A percentile compares a stretch with the other conserved stretches of the same genome.
Conservation (phyloP, 35 echinoderm and acorn worm genomes). For the Ptychodera flava region DNA sequence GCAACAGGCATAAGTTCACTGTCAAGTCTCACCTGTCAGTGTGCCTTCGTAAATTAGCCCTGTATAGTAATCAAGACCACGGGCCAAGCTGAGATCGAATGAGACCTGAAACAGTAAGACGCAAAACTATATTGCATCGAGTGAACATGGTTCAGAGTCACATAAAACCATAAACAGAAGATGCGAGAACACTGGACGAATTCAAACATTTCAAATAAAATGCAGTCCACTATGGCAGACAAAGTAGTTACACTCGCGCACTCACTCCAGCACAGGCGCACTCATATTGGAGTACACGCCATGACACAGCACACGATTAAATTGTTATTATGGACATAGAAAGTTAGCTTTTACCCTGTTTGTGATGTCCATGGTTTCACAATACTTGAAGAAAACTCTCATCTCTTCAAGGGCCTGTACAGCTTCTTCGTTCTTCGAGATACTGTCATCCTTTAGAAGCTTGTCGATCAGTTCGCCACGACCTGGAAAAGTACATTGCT, state of each 20-base stretch:
- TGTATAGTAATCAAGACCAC: slow-evolving; percentile 93
- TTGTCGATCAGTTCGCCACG: slow-evolving; percentile 59
- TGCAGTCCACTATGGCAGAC: no score
- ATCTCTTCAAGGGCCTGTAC: slow-evolving; percentile 69
- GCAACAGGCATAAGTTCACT: no score
- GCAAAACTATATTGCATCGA: no score
- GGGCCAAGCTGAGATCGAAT: slow-evolving; percentile 85
- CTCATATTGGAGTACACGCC: no score
- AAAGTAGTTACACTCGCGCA: no score
- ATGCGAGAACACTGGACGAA: no score
- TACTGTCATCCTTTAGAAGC: slow-evolving; percentile 41
- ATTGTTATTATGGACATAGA: no score
- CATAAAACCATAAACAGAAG: no score
- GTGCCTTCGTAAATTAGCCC: slow-evolving; percentile 88
- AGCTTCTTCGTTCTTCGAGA: slow-evolving; percentile 55
- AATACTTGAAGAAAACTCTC: slow-evolving; percentile 70
- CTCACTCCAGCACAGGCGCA: no score
- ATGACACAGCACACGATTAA: no score
- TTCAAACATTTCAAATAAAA: no score
- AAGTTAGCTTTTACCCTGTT: slow-evolving; percentile 89
- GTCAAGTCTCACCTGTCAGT: slow-evolving; percentile 68
- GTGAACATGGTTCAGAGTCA: no score
- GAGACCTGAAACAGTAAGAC: slow-evolving; percentile 54
- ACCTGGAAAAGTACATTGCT: slow-evolving; percentile 39
- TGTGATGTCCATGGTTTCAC: slow-evolving; percentile 60